Evolutionary conservation across 2,113 vertebrate genomes (phyloP).

Genomic region (Odontesthes bonariensis): DNA sequence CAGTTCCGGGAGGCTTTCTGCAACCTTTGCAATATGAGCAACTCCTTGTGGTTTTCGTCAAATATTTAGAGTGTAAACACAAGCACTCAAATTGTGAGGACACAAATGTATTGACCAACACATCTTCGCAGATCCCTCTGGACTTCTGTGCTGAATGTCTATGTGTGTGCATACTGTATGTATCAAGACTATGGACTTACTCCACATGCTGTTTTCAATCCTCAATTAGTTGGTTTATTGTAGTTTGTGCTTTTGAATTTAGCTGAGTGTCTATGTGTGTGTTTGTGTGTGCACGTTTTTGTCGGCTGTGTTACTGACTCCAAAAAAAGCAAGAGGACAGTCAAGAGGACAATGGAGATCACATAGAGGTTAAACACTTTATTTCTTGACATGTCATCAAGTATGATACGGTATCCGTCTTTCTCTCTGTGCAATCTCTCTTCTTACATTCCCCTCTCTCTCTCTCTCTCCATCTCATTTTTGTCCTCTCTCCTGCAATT

Average conservation of each 20-base stretch:
- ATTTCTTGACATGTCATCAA: conserved; percentile 70
- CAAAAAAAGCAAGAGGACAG: neutral
- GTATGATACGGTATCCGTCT: conserved; percentile 34
- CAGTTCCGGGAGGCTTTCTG: neutral
- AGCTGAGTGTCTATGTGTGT: neutral
- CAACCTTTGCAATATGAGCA: neutral
- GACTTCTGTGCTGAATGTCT: conserved; percentile 42
- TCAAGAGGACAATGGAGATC: conserved; percentile 22
- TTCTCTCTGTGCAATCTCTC: conserved; percentile 7
- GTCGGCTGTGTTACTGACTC: conserved; percentile 20
- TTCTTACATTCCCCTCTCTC: conserved; percentile 2
- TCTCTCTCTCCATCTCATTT: neutral
- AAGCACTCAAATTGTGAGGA: conserved; percentile 1
- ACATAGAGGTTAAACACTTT: conserved; percentile 65
- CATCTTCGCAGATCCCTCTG: conserved; percentile 44
- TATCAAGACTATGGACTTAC: conserved; percentile 7
- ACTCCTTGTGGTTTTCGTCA: neutral
- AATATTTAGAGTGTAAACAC: neutral
- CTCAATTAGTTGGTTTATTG: conserved; percentile 22
- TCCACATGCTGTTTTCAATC: conserved; percentile 22
- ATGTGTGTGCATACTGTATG: conserved; percentile 7
- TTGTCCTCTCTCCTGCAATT: conserved; percentile 11
- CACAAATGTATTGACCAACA: neutral
- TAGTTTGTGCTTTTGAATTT: conserved; percentile 4
- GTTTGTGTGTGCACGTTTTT: neutral